Evolutionary conservation across 2,888 invertebrate species (phyloP), one percentile per base, ranked within the genome.

Genomic region (Hipparchia semele): DNA sequence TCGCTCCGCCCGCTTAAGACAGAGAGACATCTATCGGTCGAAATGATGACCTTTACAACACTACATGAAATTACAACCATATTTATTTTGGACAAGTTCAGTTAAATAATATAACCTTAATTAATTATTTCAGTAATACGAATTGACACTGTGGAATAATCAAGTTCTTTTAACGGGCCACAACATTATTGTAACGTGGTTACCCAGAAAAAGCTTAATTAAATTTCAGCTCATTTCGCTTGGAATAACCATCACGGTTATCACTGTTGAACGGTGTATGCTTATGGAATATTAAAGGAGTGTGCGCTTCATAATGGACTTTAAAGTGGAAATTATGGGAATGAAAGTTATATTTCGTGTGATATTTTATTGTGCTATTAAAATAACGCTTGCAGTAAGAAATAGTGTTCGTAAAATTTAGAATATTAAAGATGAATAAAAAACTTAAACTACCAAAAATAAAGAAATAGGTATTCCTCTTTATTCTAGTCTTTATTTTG

Each of bases 281-380:
- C 64, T 56, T 60, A 60, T 68, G 53, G 60, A 68, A 68, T 68
- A 68, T 68, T 68, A 60, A 61, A 60, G 68, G 68, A 68, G 51
- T 60, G 49, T 51, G 68, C 60, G 49, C 13, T 13, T 68, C 68
- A 51, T 60, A 68, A 68, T 60, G 68, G 51, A 39, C 46, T 60
- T 60, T 60, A 33, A 68, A 68, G 33, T 58, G 56, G 60, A 60
- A 59, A 60, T 68, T 60, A 68, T 39, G 60, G 51, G 33, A 51
- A 68, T 60, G 23, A 60, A 68, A 68, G 49, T 68, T 68, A 23
- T 39, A 68, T 60, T 53, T 58, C 33, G 6, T 60, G 5, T 65
- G 12, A 68, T 68, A 65, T 65, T 65, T 65, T 65, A 65, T 13
- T 53, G 65, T 39, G 33, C 65, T 12, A 65, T 65, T 60, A 65